These are phyloP conservation scores for Ploceus nigricollis DNA, from an alignment of 2,113 vertebrate genomes.

Conservation along the genomic window DNA sequence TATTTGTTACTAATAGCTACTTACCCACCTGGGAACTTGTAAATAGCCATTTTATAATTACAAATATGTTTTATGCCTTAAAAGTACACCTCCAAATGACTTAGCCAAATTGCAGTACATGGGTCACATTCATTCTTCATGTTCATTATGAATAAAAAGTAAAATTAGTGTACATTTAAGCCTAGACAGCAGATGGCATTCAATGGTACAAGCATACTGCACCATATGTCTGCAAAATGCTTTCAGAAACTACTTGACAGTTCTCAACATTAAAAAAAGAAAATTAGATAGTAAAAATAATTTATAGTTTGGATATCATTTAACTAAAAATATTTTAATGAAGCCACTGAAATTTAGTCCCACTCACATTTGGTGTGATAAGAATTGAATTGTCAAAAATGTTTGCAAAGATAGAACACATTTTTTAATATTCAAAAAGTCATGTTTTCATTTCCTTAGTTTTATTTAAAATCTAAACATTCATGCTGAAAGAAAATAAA, in stretches of 20 bases:
- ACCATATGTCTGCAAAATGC: constrained; percentile 66
- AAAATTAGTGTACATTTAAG: constrained; percentile 70
- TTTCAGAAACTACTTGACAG: constrained; percentile 61
- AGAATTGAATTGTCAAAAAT: background rate
- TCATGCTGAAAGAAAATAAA: background rate
- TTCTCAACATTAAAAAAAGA: constrained; percentile 24
- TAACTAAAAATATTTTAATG: background rate
- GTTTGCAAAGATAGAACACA: background rate
- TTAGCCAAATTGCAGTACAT: constrained; percentile 60
- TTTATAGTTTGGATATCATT: background rate
- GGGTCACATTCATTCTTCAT: constrained; percentile 63
- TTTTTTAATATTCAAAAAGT: background rate
- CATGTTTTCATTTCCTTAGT: background rate
- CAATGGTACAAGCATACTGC: constrained; percentile 61
- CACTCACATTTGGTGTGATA: background rate
- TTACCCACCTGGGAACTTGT: constrained; percentile 29
- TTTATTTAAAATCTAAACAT: background rate
- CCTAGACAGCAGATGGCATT: constrained; percentile 74
- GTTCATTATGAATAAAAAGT: constrained; percentile 69
- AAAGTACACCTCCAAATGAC: constrained; percentile 60
- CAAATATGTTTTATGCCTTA: constrained; percentile 66
- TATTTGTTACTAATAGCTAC: constrained; percentile 38
- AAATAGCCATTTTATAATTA: constrained; percentile 57
- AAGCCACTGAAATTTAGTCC: background rate
- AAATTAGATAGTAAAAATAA: constrained; percentile 45